A percentile compares a stretch with the other conserved stretches of the same genome.
These are phyloP conservation scores for Tenthredo livida DNA, from an alignment of 2,888 invertebrate genomes.

Conservation along the genomic window DNA sequence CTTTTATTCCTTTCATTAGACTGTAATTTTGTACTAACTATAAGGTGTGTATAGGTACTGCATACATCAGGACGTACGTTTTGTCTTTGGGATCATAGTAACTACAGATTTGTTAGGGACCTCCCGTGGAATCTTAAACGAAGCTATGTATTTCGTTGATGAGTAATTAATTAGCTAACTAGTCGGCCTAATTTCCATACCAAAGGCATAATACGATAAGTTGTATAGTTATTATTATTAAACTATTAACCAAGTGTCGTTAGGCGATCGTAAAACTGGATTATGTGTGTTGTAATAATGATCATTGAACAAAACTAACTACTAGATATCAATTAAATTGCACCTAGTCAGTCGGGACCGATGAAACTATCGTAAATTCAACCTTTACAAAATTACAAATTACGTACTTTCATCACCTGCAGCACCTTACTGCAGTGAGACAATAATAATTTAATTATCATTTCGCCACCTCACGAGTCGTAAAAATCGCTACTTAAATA, in stretches of 20 bases:
- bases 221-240: constrained; percentile 2
- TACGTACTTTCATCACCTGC: constrained; percentile 27
- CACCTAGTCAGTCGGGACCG: not conserved
- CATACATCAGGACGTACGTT: not conserved
- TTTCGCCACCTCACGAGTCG: constrained; percentile 4
- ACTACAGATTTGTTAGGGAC: not conserved
- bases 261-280: constrained; percentile 24
- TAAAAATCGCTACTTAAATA: not conserved
- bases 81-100: not conserved
- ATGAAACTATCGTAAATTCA: not conserved
- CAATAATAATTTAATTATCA: constrained; percentile 25
- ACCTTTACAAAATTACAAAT: not conserved
- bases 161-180: constrained; percentile 37
- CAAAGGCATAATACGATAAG: not conserved
- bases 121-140: constrained; percentile 36
- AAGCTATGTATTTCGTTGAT: constrained; percentile 38
- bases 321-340: constrained; percentile 18
- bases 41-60: not conserved
- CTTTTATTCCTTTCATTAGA: not conserved
- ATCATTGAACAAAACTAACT: constrained; percentile 19
- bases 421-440: not conserved
- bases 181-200: constrained; percentile 36
- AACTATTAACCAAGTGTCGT: constrained; percentile 11
- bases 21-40: not conserved
- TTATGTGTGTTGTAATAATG: constrained; percentile 9